These are phyloP conservation scores for Pomatorhinus ruficollis DNA, from an alignment of 2,113 vertebrate species.

Conservation along the genomic window DNA sequence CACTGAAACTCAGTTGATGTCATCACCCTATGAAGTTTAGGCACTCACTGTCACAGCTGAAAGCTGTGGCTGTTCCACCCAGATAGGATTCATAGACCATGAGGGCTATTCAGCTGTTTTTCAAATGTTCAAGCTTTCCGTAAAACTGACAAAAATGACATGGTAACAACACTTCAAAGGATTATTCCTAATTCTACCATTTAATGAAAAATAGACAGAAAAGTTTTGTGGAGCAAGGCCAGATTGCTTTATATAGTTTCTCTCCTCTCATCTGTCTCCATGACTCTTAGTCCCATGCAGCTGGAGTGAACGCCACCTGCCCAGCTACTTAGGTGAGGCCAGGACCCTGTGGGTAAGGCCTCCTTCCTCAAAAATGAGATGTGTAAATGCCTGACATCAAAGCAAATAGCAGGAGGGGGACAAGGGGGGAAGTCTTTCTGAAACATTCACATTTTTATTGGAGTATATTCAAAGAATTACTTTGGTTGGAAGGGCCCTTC, in stretches of 20 bases:
- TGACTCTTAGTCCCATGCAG: neutral
- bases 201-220: neutral
- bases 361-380: neutral
- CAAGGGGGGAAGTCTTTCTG: neutral
- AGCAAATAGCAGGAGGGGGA: neutral
- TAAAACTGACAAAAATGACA: neutral
- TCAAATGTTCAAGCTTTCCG: neutral
- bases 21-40: neutral
- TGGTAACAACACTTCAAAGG: accelerated
- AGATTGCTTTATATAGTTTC: neutral
- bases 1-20: neutral
- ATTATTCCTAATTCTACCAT: neutral
- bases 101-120: neutral
- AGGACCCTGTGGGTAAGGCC: neutral
- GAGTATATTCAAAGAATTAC: neutral
- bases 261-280: neutral
- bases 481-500: neutral
- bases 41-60: neutral
- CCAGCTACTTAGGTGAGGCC: neutral
- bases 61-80: neutral
- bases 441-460: neutral
- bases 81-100: neutral
- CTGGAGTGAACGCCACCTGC: neutral
- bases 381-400: neutral
- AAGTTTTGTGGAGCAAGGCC: neutral